These are phyloP conservation scores for Mirza zaza DNA, from an alignment of 2,113 vertebrate genomes.

Conservation along the genomic window DNA sequence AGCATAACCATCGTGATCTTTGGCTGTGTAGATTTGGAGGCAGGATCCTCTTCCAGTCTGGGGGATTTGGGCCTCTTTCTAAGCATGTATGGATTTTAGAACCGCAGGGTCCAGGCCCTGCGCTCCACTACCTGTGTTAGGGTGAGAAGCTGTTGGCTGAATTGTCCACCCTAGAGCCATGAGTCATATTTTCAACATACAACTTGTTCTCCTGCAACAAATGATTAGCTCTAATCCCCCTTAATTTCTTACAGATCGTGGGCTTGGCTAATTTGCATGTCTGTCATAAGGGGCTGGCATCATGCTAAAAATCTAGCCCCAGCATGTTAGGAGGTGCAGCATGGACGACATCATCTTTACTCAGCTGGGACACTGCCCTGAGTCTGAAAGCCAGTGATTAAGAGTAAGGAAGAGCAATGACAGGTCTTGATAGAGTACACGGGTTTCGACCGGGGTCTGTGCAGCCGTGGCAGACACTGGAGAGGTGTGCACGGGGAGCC, in stretches of 20 bases:
- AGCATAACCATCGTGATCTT: not conserved
- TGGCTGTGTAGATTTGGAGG: not conserved
- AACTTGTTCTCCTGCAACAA: slow-evolving; percentile 6
- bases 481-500: not conserved
- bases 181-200: slow-evolving; percentile 46
- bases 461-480: not conserved
- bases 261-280: slow-evolving; percentile 46
- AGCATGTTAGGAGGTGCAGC: slow-evolving; percentile 9
- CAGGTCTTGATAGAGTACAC: not conserved
- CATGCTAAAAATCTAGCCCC: slow-evolving; percentile 53
- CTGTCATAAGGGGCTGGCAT: slow-evolving; percentile 21
- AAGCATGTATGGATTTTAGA: not conserved
- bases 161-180: not conserved
- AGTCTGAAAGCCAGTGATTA: not conserved
- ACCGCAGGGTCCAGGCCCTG: not conserved
- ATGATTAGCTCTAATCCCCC: slow-evolving; percentile 4
- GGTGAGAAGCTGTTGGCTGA: not conserved
- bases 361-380: not conserved
- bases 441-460: not conserved
- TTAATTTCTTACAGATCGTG: slow-evolving; percentile 58
- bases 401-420: not conserved
- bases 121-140: not conserved
- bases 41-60: not conserved
- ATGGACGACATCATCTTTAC: slow-evolving; percentile 6
- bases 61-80: not conserved